Evolutionary conservation across 1,140 invertebrate genomes (phyloP), one percentile per base, ranked within the genome.

Genomic region (Euwallacea similis): DNA sequence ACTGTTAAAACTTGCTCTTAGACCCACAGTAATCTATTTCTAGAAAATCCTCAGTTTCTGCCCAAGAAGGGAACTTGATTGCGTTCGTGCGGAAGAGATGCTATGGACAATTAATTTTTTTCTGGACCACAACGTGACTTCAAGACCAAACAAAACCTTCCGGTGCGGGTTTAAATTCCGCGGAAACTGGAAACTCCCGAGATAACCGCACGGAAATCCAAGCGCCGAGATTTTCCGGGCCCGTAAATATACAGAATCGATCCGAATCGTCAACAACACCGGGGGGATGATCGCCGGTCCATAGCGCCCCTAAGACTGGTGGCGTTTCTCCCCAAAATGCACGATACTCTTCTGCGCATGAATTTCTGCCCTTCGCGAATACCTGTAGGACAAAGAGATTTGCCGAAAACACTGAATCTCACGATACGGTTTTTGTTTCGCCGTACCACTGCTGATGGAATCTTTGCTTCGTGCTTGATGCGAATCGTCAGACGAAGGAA

Each of bases 221-320:
- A 62, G 50, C 21, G 21, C 10, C 62, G 42, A 47, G 66, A 70
- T 71, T 66, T 68, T 73, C 67, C 63, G 55, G 66, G 64, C 54
- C 42, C 58, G 41, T 41, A 54, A 54, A 46, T 44, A 42, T 58
- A 53, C 13, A 67, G 44, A 67, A 67, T 67, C 55, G 54, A 67
- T 58, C 42, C 54, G 46, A 64, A 64, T 9, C 53, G 67, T 66
- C 62, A 72, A 74, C 21, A 33, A 33, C 67, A 47, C 66, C 47
- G 67, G 21, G 44, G 33, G 59, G 76, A 74, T 78, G 76, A 73
- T 74, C 71, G 70, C 72, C 69, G 60, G 69, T 71, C 72, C 75
- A 76, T 75, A 73, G 74, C 75, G 75, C 71, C 74, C 76, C 74
- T 76, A 73, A 72, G 75, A 78, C 76, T 78, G 76, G 72, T 75